These are phyloP conservation scores for Oreocharis arfaki DNA, from an alignment of 2,113 vertebrate genomes.

Conservation along the genomic window DNA sequence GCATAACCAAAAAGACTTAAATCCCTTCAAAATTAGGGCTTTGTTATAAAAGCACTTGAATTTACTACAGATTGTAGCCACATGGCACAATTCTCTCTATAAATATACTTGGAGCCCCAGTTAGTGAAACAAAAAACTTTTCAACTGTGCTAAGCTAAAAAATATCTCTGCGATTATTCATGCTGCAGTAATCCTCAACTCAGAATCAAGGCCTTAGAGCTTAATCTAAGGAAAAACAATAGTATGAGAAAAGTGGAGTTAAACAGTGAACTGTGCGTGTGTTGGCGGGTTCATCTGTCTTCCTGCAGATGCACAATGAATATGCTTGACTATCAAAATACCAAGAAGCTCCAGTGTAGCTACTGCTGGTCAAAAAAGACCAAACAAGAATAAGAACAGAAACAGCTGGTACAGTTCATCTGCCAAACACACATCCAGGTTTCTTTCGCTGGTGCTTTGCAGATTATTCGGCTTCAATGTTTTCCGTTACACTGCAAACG, in stretches of 20 bases:
- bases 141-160: background rate
- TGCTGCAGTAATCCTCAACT: background rate
- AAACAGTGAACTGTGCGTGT: background rate
- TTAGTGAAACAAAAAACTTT: constrained; percentile 1
- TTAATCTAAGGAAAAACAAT: background rate
- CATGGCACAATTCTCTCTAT: background rate
- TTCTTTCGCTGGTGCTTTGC: background rate
- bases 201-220: background rate
- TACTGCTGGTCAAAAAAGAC: background rate
- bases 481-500: background rate
- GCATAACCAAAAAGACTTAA: background rate
- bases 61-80: constrained; percentile 28
- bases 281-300: background rate
- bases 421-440: background rate
- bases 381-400: background rate
- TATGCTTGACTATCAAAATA: background rate
- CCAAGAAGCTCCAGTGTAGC: background rate
- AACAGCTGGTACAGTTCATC: background rate
- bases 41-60: constrained; percentile 17
- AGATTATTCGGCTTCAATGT: background rate
- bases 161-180: background rate
- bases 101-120: background rate
- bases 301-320: background rate
- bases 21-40: constrained; percentile 29
- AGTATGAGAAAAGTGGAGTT: background rate